phyloP scores from a whole-genome alignment of 1,140 invertebrate species.

The Ruditapes philippinarum region DNA sequence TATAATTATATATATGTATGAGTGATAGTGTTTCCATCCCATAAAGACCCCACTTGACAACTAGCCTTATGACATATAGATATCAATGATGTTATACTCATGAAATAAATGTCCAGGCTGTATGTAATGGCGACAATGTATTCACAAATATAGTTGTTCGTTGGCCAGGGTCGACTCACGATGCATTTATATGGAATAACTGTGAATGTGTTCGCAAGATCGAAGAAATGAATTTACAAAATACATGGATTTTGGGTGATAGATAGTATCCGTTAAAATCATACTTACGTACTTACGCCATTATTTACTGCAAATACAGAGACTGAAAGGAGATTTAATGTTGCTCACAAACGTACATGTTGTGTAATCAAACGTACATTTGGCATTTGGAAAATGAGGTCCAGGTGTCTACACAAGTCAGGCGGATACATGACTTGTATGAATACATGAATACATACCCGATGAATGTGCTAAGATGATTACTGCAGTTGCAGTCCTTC shows the following conservation, averaged over 20 bases:
- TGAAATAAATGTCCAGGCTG: slow-evolving; percentile 7
- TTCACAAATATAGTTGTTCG: not conserved
- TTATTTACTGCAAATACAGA: not conserved
- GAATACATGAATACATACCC: not conserved
- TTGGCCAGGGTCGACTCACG: no score
- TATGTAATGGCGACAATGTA: slow-evolving; percentile 13
- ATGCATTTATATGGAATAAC: no score
- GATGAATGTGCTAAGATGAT: no score
- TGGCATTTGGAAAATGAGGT: slow-evolving; percentile 3
- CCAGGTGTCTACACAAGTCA: not conserved
- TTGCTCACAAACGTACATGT: not conserved
- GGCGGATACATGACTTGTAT: no score
- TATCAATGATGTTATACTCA: slow-evolving; percentile 52
- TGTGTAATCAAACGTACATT: not conserved
- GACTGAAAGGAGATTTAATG: no score
- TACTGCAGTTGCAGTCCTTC: no score
- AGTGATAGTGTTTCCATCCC: slow-evolving; percentile 50
- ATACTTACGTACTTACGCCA: slow-evolving; percentile 11
- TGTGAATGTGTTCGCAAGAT: no score
- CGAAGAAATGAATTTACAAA: no score
- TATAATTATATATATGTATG: slow-evolving; percentile 60
- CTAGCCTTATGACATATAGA: slow-evolving; percentile 6
- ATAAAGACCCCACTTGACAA: slow-evolving; percentile 34
- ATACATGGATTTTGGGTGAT: not conserved
- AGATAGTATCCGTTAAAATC: not conserved